Base-by-base conservation (phyloP, 2,797 vertebrate genomes). In the Apogon talboti region DNA sequence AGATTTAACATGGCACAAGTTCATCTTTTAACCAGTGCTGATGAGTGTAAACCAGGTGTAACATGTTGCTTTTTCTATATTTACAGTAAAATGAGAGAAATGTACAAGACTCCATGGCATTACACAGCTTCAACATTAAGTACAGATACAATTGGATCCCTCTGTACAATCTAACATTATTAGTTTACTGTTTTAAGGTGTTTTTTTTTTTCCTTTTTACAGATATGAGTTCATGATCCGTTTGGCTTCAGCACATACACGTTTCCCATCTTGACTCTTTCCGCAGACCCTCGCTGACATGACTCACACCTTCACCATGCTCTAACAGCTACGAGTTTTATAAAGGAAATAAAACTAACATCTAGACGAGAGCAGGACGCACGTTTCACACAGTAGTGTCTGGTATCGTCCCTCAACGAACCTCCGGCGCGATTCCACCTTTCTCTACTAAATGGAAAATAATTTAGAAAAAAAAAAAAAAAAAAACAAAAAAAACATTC, bases 101-200 rank as follows among this genome's bases (percentile, higher is more conserved):
- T 98, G 94, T 97, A 98, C 96, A 98, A 92, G 94, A 96, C 94
- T 94, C 90, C 87, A 94, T 94, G 96, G 94, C 94, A 93, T 89
- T 94, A 96, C 89, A 92, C 95, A 95, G 94, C 91, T 94, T 91
- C 86, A 91, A 97, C 95, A 96, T 92, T 94, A 93, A 94, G 94
- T 95, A 95, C 93, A 93, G 94, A 95, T 95, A 94, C 93, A 92
- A 89, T 92, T 89, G 91, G 86, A 93, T 94, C 91, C 94, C 92
- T 95, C 95, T 96, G 96, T 97, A 98, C 95, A 98, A 94, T 95
- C 95, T 95, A 95, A 96, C 92, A 90, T 93, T 93, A 93, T 94
- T 91, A 93, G 91, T 95, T 94, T 93, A 94, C 94, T 94, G 93
- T 94, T 95, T 90, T 93, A 94, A 91, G 69, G 45, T 40, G 56